Base-by-base conservation (phyloP, 2,113 vertebrate genomes). In the Dissostichus mawsoni region DNA sequence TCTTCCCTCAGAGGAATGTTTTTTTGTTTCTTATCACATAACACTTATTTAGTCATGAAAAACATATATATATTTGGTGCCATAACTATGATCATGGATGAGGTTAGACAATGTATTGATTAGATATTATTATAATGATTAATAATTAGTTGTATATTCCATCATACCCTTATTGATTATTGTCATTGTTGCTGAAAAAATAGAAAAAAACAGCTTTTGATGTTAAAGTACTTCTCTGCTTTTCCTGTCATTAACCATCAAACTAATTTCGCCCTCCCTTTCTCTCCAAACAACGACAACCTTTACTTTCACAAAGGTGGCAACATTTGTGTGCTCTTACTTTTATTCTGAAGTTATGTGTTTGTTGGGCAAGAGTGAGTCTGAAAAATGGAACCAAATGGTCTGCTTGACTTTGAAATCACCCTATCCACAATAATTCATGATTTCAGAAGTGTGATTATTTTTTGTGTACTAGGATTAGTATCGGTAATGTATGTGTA, bases 251-350 rank as follows among this genome's bases (percentile, higher is more conserved):
- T 84, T 61, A 29, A 61, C 61, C 3, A 2, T 45, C 64, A 74
- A 80, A 51, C 85, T 76, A 77, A 89, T 88, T 87, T 89, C 81
- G 72, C 50, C 62, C 78, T 70, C 65, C 65, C 9, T 5, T 80
- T 78, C 71, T 69, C 25, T 68, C 55, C 68, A 76, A 84, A 83
- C 29, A 29, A 20, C 20, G 20, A 20, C 20, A 20, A 20, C 20
- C 20, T 20, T 20, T 20, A 20, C 20, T 20, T 69, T 77, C 17
- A 69, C 66, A 73, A 57, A 78, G 62, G 62, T 63, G n/a, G 51
- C 17, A 62, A 74, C 52, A 53, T 69, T 56, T 61, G n/a, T 56
- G 58, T 67, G 23, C n/a, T 4, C 72, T 69, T 62, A 59, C 56
- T 51, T 41, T 41, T 41, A 41, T 41, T 50, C 51, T 47, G 51